Base-by-base conservation (phyloP, 2,113 vertebrate genomes). In the Fregata magnificens region DNA sequence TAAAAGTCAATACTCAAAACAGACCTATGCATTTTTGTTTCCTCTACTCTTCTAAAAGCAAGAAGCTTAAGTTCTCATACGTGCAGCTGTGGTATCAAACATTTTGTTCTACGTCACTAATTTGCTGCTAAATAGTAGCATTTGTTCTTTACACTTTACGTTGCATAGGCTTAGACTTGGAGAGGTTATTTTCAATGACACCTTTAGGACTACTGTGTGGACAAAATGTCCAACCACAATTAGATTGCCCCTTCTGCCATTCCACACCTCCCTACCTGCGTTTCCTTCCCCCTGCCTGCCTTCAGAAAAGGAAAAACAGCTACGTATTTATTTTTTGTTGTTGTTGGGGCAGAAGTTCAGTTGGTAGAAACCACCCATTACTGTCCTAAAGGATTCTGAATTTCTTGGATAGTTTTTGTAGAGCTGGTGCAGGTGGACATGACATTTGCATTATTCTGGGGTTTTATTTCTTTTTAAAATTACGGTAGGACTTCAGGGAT, bases 1-100 rank as follows among this genome's bases (percentile, higher is more conserved):
- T 97, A 97, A 97, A 97, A 96, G 63, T 96, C 93, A 88, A 95
- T 97, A 94, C 85, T 95, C 31, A 91, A 97, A 96, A 87, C 89
- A 93, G 74, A 86, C 79, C 84, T 77, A 95, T 53, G 97, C 79
- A 96, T 92, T 96, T 95, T 96, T 97, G 93, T 97, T 97, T 97
- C 91, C 89, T 94, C 56, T 86, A 44, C 82, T 97, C 76, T 93
- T 90, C 67, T 63, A 58, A 81, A 93, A 76, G 25, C 38, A 70
- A 89, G 66, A 89, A 90, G 61, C 56, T 42, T 42, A 55, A 45
- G 10, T 85, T 79, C 53, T 82, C 17, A 10, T n/a, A 38, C 2
- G 0, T 36, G 55, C 74, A 90, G 81, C 63, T 90, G 45, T 90
- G 66, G 40, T 65, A 74, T 44, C 63, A 42, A 40, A 24, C 53